phyloP scores from a whole-genome alignment of 2,888 invertebrate species.

The Hypercompe scribonia region DNA sequence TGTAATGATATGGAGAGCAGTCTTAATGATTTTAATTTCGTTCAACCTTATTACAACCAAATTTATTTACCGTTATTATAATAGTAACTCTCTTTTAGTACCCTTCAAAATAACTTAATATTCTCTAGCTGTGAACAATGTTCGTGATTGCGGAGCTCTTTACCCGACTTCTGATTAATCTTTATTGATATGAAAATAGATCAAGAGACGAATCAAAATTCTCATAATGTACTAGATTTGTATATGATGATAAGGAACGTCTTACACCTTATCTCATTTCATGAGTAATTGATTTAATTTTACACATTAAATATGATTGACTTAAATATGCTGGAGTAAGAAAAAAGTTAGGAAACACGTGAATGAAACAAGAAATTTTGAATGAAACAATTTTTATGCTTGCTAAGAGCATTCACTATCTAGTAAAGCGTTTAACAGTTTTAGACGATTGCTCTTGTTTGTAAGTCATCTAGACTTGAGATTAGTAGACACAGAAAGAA shows the following conservation, averaged over 20 bases:
- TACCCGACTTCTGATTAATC: conserved; percentile 58
- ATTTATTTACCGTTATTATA: conserved; percentile 35
- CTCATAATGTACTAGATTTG: conserved; percentile 43
- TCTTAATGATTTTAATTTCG: conserved; percentile 28
- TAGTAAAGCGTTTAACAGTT: not conserved
- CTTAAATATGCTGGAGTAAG: conserved; percentile 21
- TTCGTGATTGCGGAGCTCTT: conserved; percentile 55
- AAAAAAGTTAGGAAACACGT: conserved; percentile 5
- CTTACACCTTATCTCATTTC: conserved; percentile 26
- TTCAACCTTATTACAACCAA: conserved; percentile 18
- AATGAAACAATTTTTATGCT: not conserved
- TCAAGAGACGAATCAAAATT: conserved; percentile 40
- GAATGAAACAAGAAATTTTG: not conserved
- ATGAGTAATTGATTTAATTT: conserved; percentile 38
- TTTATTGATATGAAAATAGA: conserved; percentile 64
- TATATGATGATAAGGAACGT: conserved; percentile 31
- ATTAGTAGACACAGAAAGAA: not conserved
- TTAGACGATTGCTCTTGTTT: not conserved
- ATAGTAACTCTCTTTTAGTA: conserved; percentile 33
- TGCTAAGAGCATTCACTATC: not conserved
- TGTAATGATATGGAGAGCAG: conserved; percentile 35
- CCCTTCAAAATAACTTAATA: conserved; percentile 26
- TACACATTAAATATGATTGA: conserved; percentile 18
- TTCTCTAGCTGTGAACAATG: conserved; percentile 49
- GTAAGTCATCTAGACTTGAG: not conserved